phyloP scores from a whole-genome alignment of 2,797 vertebrate genomes.

The Gadopsis bispinosus region DNA sequence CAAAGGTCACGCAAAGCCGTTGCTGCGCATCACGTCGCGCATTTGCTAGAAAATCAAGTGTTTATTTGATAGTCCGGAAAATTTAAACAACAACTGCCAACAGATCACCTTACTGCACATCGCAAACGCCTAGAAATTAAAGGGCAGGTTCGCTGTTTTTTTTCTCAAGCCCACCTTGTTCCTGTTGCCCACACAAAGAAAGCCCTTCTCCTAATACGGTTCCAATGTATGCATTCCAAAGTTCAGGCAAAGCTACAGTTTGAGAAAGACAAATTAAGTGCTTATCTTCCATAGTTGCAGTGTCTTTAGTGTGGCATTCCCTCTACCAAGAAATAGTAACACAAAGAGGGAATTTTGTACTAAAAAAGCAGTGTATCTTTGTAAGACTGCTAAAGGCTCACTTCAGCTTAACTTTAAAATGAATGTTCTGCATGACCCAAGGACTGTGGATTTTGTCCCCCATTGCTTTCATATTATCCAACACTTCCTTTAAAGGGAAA shows the following conservation, averaged over 20 bases:
- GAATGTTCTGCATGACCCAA: too few species aligned
- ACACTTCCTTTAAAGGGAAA: neutral
- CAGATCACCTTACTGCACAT: neutral
- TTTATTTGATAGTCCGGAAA: neutral
- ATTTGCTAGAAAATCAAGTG: neutral
- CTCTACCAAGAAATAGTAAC: neutral
- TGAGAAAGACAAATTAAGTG: neutral
- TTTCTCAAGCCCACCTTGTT: neutral
- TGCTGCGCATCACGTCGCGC: too few species aligned
- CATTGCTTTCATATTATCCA: neutral
- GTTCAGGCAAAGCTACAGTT: neutral
- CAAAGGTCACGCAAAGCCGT: too few species aligned
- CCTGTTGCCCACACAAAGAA: neutral
- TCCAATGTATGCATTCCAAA: neutral
- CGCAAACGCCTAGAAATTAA: neutral
- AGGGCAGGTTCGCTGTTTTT: neutral
- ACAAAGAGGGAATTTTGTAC: neutral
- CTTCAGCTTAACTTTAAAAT: neutral
- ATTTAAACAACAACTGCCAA: constrained; percentile 4
- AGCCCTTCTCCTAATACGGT: neutral
- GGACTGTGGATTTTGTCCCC: too few species aligned
- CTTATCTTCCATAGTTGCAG: neutral
- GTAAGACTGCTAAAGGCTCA: neutral
- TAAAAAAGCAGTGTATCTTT: neutral
- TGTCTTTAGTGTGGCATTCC: too few species aligned